A percentile compares a stretch with the other conserved stretches of the same genome.
Conservation (phyloP, 2,113 vertebrate species). For the Hyla sarda region DNA sequence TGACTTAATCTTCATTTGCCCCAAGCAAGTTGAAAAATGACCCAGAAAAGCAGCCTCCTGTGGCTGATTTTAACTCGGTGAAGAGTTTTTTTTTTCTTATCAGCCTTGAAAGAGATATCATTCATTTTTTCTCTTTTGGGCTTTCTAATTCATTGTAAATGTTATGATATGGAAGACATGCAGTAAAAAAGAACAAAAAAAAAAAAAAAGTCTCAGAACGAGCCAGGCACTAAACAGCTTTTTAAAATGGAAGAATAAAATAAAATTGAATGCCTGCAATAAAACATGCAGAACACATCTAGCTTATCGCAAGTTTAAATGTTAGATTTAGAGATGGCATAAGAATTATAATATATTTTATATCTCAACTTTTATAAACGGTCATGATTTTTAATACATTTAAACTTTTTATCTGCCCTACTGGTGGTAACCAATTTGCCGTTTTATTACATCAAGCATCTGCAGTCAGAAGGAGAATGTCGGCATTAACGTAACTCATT, state of each 20-base stretch:
- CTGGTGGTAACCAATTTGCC: conserved; percentile 35
- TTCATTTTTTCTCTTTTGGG: conserved; percentile 60
- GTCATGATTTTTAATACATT: conserved; percentile 40
- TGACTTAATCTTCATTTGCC: conserved; percentile 74
- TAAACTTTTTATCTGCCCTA: conserved; percentile 25
- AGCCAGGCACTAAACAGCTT: conserved; percentile 31
- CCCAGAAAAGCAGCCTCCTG: conserved; percentile 72
- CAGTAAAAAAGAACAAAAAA: conserved; percentile 39
- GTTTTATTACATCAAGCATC: conserved; percentile 35
- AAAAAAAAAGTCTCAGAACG: conserved; percentile 19
- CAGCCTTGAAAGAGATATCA: conserved; percentile 70
- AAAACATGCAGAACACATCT: conserved; percentile 26
- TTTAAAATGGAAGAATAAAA: conserved; percentile 39
- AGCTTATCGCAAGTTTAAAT: conserved; percentile 14
- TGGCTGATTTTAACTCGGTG: conserved; percentile 72
- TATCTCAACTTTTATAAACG: conserved; percentile 44
- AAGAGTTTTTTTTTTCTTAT: conserved; percentile 64
- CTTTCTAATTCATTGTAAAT: conserved; percentile 46
- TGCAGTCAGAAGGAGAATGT: conserved; percentile 13
- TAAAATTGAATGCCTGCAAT: conserved; percentile 27
- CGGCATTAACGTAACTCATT: conserved; percentile 17
- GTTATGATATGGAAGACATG: conserved; percentile 48
- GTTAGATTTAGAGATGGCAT: conserved; percentile 14
- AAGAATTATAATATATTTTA: conserved; percentile 25
- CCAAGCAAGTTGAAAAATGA: conserved; percentile 73